Base-by-base conservation (phyloP, 2,113 vertebrate genomes). In the Phylloscopus trochilus region DNA sequence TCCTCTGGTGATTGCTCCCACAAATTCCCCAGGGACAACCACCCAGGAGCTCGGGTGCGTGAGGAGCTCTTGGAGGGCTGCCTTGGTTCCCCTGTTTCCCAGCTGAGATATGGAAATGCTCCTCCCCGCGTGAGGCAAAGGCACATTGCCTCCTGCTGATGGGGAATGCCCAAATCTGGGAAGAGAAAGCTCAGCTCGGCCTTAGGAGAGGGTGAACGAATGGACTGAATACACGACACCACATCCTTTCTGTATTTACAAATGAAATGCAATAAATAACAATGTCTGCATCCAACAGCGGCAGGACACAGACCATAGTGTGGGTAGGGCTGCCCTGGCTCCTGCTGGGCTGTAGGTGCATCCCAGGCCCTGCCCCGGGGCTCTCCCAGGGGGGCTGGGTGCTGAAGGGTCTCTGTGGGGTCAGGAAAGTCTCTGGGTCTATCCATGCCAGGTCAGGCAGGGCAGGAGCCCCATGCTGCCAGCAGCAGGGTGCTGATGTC, bases 261-360 rank as follows among this genome's bases (percentile, higher is more conserved):
- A 91, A 77, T 17, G 37, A 90, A 95, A 91, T 43, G 51, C 47
- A 93, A 96, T 96, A 96, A 96, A 96, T 97, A 96, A 96, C 96
- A 96, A 86, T 0, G 10, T 62, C 88, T 64, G 41, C 33, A 6
- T 1, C 16, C 44, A 18, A 6, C 0, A 89, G 51, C 1, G 37
- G 49, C n/a, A 11, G 62, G 24, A 64, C 59, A 14, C 0, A 37
- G 83, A 59, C 33, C 47, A 35, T 41, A 75, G 92, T n/a, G 90
- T 31, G 77, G 24, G 46, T 46, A 19, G 55, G n/a, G 7, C 37
- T n/a, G 80, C 47, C 70, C 39, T 15, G 69, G 23, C 69, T 68
- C 17, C 0, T 1, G 13, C 88, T 35, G 41, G 56, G 75, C 60
- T 52, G 0, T 4, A 1, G 2, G 58, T 41, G 43, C 15, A 15